phyloP scores from a whole-genome alignment of 2,113 vertebrate species.

The Origma solitaria region DNA sequence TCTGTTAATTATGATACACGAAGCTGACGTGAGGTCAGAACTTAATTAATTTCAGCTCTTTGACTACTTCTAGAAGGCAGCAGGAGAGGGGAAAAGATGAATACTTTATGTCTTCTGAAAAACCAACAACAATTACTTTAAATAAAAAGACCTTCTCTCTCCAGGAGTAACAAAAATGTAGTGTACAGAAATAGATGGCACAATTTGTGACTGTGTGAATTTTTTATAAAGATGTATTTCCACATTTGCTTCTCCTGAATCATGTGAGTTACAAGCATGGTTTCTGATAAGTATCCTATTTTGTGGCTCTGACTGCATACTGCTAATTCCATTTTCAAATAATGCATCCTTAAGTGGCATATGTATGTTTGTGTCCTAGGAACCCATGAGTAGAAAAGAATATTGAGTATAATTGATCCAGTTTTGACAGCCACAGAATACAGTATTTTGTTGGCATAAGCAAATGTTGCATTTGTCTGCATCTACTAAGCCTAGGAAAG shows the following conservation, averaged over 20 bases:
- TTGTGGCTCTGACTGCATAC: neutral
- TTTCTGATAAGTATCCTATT: slow-evolving; percentile 16
- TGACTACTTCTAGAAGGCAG: slow-evolving; percentile 47
- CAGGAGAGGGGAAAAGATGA: slow-evolving; percentile 41
- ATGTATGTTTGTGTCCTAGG: neutral
- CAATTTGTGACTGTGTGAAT: slow-evolving; percentile 54
- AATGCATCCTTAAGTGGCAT: neutral
- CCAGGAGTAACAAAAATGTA: slow-evolving; percentile 21
- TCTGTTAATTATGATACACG: slow-evolving; percentile 54
- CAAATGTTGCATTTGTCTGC: neutral
- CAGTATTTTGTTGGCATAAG: neutral
- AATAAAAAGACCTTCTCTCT: slow-evolving; percentile 34
- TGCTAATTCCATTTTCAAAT: slow-evolving; percentile 29
- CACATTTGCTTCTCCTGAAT: slow-evolving; percentile 24
- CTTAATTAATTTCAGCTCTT: slow-evolving; percentile 61
- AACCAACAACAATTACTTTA: slow-evolving; percentile 56
- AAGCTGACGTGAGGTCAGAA: slow-evolving; percentile 44
- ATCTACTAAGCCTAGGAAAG: neutral
- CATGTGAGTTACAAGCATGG: slow-evolving; percentile 33
- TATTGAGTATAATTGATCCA: neutral
- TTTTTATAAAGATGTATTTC: slow-evolving; percentile 58
- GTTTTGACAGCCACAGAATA: neutral
- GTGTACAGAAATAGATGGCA: slow-evolving; percentile 34
- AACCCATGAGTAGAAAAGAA: neutral
- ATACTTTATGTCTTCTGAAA: neutral